These are phyloP conservation scores for Drosophila murphyi DNA, from an alignment of 1,140 invertebrate genomes.

Conservation along the genomic window DNA sequence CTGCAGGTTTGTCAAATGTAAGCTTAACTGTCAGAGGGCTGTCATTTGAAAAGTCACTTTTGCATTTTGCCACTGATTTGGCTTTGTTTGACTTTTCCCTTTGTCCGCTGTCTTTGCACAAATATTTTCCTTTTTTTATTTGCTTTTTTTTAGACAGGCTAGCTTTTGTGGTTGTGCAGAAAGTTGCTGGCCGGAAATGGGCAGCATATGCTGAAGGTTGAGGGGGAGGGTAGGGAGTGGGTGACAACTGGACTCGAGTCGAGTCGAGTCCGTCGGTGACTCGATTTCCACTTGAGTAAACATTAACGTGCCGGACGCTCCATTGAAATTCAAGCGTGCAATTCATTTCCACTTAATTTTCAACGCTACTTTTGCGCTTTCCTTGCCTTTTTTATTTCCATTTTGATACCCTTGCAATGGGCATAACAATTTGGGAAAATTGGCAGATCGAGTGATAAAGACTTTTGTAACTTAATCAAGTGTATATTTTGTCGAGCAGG, in stretches of 20 bases:
- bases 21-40: neutral
- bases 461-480: neutral
- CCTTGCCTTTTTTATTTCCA: constrained; percentile 17
- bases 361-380: constrained; percentile 59
- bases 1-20: neutral
- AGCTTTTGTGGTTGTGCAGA: constrained; percentile 48
- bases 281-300: constrained; percentile 82
- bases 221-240: neutral
- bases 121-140: constrained; percentile 32
- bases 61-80: constrained; percentile 4
- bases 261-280: constrained; percentile 57
- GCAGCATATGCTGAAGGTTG: constrained; percentile 25
- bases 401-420: neutral
- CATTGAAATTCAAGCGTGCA: constrained; percentile 83
- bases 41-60: constrained; percentile 34
- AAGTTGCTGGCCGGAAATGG: constrained; percentile 51
- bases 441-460: no score
- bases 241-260: neutral
- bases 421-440: neutral
- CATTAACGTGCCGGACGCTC: constrained; percentile 79
- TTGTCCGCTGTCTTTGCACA: constrained; percentile 39
- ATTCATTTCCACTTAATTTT: constrained; percentile 83
- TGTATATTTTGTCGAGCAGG: no score
- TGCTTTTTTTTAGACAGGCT: constrained; percentile 15
- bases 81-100: constrained; percentile 16